Percentiles rank a stretch among this genome's conserved stretches.
Conservation (phyloP, 2,113 vertebrate genomes). For the Onychorhynchus coronatus region DNA sequence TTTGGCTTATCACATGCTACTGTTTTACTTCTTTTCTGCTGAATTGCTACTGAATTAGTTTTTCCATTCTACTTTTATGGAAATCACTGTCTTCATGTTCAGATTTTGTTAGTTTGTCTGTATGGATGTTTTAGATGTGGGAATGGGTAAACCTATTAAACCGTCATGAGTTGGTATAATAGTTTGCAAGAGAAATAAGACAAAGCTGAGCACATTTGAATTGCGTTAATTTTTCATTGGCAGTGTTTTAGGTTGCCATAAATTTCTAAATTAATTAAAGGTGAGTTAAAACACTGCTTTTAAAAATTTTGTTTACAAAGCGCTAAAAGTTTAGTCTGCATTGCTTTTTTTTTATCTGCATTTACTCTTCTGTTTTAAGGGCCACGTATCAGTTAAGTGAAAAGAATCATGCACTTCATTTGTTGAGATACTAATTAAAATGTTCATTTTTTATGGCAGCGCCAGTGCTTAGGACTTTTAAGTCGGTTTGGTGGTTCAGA, state of each 20-base stretch:
- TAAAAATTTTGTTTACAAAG: neutral
- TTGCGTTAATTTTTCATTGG: neutral
- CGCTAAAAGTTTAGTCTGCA: neutral
- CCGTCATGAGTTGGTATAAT: neutral
- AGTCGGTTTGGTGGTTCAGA: constrained; percentile 90
- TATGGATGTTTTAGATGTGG: neutral
- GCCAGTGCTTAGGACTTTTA: constrained; percentile 88
- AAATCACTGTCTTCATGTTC: neutral
- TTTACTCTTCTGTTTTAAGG: neutral
- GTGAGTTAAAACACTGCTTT: neutral
- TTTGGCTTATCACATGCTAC: neutral
- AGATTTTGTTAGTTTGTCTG: neutral
- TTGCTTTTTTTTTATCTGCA: neutral
- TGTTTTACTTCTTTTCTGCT: neutral
- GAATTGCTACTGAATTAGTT: neutral
- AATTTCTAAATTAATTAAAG: neutral
- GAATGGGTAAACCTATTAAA: neutral
- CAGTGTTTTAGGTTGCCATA: neutral
- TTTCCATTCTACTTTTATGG: neutral
- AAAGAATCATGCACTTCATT: neutral
- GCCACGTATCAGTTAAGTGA: neutral
- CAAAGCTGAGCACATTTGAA: neutral
- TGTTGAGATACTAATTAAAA: neutral
- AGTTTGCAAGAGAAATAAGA: neutral
- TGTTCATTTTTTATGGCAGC: constrained; percentile 67